These are phyloP conservation scores for Craterocephalus amniculus DNA, from an alignment of 2,797 vertebrate genomes.

Conservation along the genomic window DNA sequence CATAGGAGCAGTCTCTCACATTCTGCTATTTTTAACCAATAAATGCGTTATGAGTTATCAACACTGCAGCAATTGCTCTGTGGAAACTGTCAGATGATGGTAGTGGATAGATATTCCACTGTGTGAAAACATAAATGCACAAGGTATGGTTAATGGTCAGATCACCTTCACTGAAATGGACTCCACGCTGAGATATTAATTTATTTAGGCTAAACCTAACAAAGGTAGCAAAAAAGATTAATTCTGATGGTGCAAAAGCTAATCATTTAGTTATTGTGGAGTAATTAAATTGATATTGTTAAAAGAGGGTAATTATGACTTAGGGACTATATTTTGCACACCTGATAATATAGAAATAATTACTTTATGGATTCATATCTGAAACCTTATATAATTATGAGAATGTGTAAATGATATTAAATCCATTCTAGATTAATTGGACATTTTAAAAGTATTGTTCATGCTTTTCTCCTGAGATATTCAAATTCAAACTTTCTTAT, in stretches of 20 bases:
- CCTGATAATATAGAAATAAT: constrained; percentile 21
- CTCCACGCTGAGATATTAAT: constrained; percentile 13
- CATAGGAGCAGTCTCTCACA: too few species aligned
- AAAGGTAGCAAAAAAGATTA: constrained; percentile 29
- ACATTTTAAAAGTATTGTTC: constrained; percentile 16
- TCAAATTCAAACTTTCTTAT: too few species aligned
- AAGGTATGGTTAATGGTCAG: background rate
- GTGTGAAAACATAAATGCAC: background rate
- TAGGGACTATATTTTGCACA: background rate
- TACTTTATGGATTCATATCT: constrained; percentile 23
- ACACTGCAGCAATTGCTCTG: background rate
- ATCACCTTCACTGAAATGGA: constrained; percentile 20
- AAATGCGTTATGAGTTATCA: background rate
- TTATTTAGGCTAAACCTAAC: constrained; percentile 31
- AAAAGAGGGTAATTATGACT: constrained; percentile 31
- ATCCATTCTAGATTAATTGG: too few species aligned
- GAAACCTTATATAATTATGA: too few species aligned
- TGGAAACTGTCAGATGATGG: background rate
- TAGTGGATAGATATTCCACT: background rate
- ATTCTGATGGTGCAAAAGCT: constrained; percentile 32
- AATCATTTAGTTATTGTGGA: constrained; percentile 21
- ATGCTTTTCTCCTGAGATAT: background rate
- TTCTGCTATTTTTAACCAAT: too few species aligned
- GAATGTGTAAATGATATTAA: constrained; percentile 9
- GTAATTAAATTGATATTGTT: constrained; percentile 43